phyloP scores from a whole-genome alignment of 2,113 vertebrate species.

The Kryptolebias marmoratus region DNA sequence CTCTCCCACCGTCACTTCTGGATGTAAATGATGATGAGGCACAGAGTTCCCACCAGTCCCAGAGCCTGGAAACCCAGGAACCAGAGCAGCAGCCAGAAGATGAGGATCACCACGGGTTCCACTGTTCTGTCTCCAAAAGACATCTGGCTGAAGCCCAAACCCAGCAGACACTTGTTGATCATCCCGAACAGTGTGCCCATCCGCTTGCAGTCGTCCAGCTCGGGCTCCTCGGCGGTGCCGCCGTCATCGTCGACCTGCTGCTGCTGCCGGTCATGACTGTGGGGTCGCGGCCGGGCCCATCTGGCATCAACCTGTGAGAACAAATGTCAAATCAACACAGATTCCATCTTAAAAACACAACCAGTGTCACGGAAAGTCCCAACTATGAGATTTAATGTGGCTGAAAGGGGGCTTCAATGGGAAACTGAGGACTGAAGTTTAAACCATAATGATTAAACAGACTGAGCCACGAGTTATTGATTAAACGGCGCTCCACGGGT shows the following conservation, averaged over 20 bases:
- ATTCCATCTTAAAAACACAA: no score
- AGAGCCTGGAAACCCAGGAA: slow-evolving; percentile 95
- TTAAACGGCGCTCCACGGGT: background rate
- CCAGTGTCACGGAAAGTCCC: no score
- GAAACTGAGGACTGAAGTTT: no score
- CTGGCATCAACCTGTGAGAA: slow-evolving; percentile 29
- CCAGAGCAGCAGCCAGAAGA: slow-evolving; percentile 96
- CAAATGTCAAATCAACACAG: background rate
- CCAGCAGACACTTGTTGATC: slow-evolving; percentile 92
- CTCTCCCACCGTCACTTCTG: slow-evolving; percentile 79
- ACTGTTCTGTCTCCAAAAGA: slow-evolving; percentile 95
- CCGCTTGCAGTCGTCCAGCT: slow-evolving; percentile 89
- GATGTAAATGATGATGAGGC: slow-evolving; percentile 96
- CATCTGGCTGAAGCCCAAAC: slow-evolving; percentile 91
- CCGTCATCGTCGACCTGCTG: slow-evolving; percentile 28
- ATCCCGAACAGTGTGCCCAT: slow-evolving; percentile 96
- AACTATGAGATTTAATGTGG: no score
- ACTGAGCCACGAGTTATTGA: background rate
- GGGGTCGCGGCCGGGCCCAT: slow-evolving; percentile 6
- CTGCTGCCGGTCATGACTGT: slow-evolving; percentile 3
- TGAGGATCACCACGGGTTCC: slow-evolving; percentile 91
- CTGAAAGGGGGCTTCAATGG: no score
- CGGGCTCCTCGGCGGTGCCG: slow-evolving; percentile 41
- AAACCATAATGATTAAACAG: no score
- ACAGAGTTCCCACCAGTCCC: slow-evolving; percentile 92